phyloP scores from a whole-genome alignment of 2,888 invertebrate species.

The Hirtodrosophila trivittata region DNA sequence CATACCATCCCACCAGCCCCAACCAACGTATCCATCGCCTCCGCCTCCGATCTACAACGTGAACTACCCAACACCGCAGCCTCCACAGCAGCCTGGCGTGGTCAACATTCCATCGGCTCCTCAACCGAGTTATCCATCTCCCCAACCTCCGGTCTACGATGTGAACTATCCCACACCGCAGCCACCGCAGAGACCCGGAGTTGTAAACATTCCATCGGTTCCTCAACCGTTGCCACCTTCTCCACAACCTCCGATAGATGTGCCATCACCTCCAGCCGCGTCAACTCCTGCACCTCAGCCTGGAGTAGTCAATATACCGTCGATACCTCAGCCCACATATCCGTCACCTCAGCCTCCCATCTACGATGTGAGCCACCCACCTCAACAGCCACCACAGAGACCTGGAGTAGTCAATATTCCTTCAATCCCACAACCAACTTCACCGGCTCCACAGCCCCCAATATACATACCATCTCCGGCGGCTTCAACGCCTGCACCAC shows the following conservation, averaged over 20 bases:
- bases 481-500: neutral
- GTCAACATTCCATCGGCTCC: constrained; percentile 51
- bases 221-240: constrained; percentile 1
- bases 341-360: constrained; percentile 27
- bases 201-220: constrained; percentile 32
- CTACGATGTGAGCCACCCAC: constrained; percentile 29
- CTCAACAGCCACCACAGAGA: constrained; percentile 2
- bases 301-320: constrained; percentile 38
- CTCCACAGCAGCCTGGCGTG: constrained; percentile 32
- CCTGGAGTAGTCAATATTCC: constrained; percentile 55
- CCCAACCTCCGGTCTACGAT: constrained; percentile 30
- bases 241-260: constrained; percentile 9
- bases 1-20: neutral
- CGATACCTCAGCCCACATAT: constrained; percentile 30
- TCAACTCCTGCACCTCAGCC: constrained; percentile 13
- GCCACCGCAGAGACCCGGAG: constrained; percentile 18
- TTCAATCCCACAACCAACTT: constrained; percentile 29
- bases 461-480: constrained; percentile 11
- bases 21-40: neutral
- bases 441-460: constrained; percentile 15
- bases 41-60: constrained; percentile 27
- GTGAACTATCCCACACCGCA: constrained; percentile 33
- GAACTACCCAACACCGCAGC: constrained; percentile 12
- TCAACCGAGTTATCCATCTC: constrained; percentile 32
- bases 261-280: constrained; percentile 4